Percentiles rank a stretch among this genome's conserved stretches.
phyloP scores from a whole-genome alignment of 2,888 invertebrate genomes.

The Spodoptera littoralis region DNA sequence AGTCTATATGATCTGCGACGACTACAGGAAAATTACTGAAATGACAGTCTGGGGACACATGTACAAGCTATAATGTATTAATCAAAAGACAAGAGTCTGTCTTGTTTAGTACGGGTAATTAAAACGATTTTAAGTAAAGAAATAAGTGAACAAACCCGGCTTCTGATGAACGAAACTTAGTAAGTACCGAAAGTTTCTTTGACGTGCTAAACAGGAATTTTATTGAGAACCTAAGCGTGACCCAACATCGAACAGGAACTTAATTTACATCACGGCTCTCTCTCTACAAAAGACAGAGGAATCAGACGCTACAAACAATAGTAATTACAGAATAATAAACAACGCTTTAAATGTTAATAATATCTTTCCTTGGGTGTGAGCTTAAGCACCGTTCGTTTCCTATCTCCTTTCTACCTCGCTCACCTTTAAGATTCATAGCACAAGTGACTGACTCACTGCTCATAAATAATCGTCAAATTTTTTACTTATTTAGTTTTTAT shows the following conservation, averaged over 20 bases:
- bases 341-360: constrained; percentile 8
- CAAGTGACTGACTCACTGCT: constrained; percentile 69
- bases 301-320: constrained; percentile 12
- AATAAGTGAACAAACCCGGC: too few relatives aligned
- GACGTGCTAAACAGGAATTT: constrained; percentile 6
- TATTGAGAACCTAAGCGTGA: constrained; percentile 9
- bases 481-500: constrained; percentile 64
- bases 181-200: constrained; percentile 10
- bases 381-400: constrained; percentile 24
- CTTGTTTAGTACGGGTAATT: too few relatives aligned
- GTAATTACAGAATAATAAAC: constrained; percentile 20
- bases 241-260: constrained; percentile 10
- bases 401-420: constrained; percentile 52
- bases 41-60: not conserved
- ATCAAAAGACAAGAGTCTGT: too few relatives aligned
- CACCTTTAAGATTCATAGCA: constrained; percentile 52
- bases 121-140: too few relatives aligned
- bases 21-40: constrained; percentile 3
- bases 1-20: constrained; percentile 9
- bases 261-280: constrained; percentile 23
- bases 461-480: constrained; percentile 68
- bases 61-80: too few relatives aligned
- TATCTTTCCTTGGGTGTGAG: constrained; percentile 17
- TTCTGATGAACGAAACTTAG: too few relatives aligned
- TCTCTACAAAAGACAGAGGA: constrained; percentile 14